These are phyloP conservation scores for Trypoxylon attenuatum DNA, from an alignment of 2,888 invertebrate genomes.

Conservation along the genomic window DNA sequence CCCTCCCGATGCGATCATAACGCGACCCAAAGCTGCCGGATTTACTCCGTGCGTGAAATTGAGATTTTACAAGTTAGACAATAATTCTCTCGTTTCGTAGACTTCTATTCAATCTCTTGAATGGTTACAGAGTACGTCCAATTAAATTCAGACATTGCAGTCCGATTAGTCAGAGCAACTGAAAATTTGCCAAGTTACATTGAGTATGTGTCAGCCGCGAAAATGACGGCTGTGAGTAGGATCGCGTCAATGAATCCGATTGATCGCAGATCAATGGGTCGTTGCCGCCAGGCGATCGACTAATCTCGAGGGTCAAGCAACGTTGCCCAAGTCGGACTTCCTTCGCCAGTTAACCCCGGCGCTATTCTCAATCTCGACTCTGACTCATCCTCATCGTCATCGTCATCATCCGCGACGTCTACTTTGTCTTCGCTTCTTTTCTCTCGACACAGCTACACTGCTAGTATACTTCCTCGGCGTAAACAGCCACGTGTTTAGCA, in stretches of 20 bases:
- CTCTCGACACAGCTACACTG: constrained; percentile 13
- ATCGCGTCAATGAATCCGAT: constrained; percentile 70
- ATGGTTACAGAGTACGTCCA: too few species aligned
- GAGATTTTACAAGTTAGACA: neutral
- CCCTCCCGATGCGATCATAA: constrained; percentile 47
- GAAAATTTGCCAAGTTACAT: neutral
- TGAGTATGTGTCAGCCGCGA: constrained; percentile 29
- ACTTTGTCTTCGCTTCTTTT: neutral
- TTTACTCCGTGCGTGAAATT: constrained; percentile 39
- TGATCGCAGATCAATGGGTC: constrained; percentile 73
- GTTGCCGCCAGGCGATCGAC: constrained; percentile 60
- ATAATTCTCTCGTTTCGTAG: too few species aligned
- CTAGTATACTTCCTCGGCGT: constrained; percentile 1
- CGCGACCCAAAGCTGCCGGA: constrained; percentile 47
- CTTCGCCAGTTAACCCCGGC: constrained; percentile 69
- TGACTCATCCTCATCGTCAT: constrained; percentile 60
- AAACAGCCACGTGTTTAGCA: constrained; percentile 28
- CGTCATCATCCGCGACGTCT: constrained; percentile 37
- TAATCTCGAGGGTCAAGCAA: constrained; percentile 67
- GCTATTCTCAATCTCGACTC: constrained; percentile 72
- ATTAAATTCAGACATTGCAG: too few species aligned
- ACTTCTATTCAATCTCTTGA: too few species aligned
- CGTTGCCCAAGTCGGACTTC: constrained; percentile 69
- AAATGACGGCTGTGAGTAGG: constrained; percentile 32
- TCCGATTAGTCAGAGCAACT: too few species aligned